Evolutionary conservation across 2,113 vertebrate genomes (phyloP).

Genomic region (Engystomops pustulosus): DNA sequence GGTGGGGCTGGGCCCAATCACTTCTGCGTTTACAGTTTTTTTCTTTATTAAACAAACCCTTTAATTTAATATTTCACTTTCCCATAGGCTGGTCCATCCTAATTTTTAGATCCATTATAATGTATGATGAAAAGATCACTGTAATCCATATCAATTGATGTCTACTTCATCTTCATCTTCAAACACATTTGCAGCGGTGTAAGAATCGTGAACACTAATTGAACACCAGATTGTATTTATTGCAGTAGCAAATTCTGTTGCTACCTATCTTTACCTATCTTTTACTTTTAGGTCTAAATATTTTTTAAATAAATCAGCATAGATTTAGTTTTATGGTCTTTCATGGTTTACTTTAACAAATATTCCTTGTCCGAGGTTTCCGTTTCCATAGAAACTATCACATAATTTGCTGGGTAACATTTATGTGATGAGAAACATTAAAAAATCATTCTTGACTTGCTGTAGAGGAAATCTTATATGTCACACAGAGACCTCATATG

Average conservation of each 20-base stretch:
- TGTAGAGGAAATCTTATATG: conserved; percentile 65
- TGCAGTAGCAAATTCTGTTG: conserved; percentile 13
- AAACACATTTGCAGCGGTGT: background rate
- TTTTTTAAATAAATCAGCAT: conserved; percentile 62
- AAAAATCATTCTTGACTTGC: conserved; percentile 70
- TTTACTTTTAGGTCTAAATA: conserved; percentile 61
- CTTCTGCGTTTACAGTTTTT: too few species aligned
- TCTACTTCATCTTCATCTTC: background rate
- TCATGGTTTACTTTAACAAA: conserved; percentile 66
- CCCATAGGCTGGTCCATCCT: background rate
- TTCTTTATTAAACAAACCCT: background rate
- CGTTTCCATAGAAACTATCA: conserved; percentile 69
- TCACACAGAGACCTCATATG: conserved; percentile 56
- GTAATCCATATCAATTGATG: conserved; percentile 35
- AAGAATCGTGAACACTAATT: conserved; percentile 33
- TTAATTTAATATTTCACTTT: background rate
- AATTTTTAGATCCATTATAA: background rate
- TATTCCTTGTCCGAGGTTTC: conserved; percentile 61
- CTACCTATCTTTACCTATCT: conserved; percentile 64
- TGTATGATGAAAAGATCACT: conserved; percentile 40
- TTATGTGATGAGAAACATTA: conserved; percentile 71
- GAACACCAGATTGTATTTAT: conserved; percentile 41
- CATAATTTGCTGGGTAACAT: conserved; percentile 72
- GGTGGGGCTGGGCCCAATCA: too few species aligned
- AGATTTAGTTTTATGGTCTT: conserved; percentile 61